These are phyloP conservation scores for Drosophila eohydei DNA, from an alignment of 2,888 invertebrate genomes.

Conservation along the genomic window DNA sequence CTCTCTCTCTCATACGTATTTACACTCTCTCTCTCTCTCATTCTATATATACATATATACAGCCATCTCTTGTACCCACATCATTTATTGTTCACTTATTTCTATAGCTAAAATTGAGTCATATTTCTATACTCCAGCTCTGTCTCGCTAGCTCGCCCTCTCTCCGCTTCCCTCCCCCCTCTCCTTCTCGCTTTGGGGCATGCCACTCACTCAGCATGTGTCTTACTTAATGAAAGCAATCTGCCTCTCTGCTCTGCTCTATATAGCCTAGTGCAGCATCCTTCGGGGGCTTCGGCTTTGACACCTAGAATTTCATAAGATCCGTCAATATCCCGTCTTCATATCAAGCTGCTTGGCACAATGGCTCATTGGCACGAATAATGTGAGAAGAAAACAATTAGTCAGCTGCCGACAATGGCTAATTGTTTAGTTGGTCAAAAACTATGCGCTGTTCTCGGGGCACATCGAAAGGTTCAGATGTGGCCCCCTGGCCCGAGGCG, in stretches of 20 bases:
- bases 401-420: slow-evolving; percentile 21
- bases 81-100: not conserved
- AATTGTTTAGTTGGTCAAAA: slow-evolving; percentile 23
- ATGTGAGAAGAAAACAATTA: slow-evolving; percentile 1
- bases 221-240: not conserved
- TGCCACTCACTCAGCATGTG: not conserved
- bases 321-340: not conserved
- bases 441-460: not conserved
- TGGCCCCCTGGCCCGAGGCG: not conserved
- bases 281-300: not conserved
- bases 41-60: too few species aligned
- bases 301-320: not conserved
- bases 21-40: not conserved
- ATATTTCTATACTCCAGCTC: not conserved
- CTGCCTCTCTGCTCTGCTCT: not conserved
- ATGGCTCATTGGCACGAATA: slow-evolving; percentile 3
- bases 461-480: slow-evolving; percentile 6
- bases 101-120: not conserved
- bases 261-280: not conserved
- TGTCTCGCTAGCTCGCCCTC: too few species aligned
- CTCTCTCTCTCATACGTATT: not conserved
- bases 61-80: too few species aligned
- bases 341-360: not conserved
- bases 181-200: not conserved
- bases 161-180: not conserved